Base-by-base conservation (phyloP, 37 sponge, comb jelly and placozoan genomes). In the Diacarnus erythraeanus region DNA sequence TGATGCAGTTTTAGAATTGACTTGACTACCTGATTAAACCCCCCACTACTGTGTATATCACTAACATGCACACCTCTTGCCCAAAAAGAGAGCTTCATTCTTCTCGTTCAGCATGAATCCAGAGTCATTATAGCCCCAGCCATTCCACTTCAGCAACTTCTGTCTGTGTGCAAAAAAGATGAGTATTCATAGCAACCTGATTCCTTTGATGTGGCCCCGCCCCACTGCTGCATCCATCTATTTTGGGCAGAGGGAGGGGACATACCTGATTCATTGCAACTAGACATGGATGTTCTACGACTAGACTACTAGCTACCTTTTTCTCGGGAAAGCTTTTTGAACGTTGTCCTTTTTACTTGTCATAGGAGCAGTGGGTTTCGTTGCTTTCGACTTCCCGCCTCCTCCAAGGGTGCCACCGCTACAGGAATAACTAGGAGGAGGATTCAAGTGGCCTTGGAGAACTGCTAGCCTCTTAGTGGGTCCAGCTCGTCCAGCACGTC, bases 121-220 rank as follows among this genome's bases (percentile, higher is more conserved):
- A 2, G 97, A 97, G 77, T 97, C 97, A 64, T 57, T 86, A 79
- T 97, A 97, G 37, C 97, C 97, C 95, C 97, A 97, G 17, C 93
- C 97, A 85, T 97, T 97, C 97, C 97, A 97, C 56, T 91, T 97
- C 80, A 97, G n/a, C 18, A 79, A 83, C 9, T 86, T 80, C 73
- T 91, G 83, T 69, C 95, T 94, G 71, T 5, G 41, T 18, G 77
- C 76, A 10, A 35, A 41, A 42, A 6, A 71, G 2, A 31, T 42
- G 34, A 69, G 3, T 38, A 9, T 29, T 23, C 6, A 75, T 10
- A 8, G 5, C 2, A 38, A 35, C 38, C 38, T n/a, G n/a, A n/a
- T n/a, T n/a, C n/a, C n/a, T n/a, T 20, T 63, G 30, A 63, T 23
- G 17, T 23, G 6, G 64, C 20, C 34, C 20, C 67, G 36, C 35